Conservation (phyloP, 2,888 invertebrate species). For the Cephus runcator region DNA sequence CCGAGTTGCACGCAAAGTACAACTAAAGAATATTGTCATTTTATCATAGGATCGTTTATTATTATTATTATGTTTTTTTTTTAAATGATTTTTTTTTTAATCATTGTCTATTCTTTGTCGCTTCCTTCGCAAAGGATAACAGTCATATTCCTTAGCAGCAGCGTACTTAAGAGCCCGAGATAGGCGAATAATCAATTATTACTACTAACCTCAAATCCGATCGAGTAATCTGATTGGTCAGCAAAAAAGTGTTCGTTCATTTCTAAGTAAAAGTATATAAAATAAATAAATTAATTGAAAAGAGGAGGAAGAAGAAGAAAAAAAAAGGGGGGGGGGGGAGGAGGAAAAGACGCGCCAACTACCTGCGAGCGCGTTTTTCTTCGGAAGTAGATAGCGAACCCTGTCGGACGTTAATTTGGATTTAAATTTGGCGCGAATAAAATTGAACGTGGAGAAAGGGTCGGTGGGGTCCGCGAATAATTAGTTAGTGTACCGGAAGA, state of each 20-base stretch:
- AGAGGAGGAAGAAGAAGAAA: constrained; percentile 14
- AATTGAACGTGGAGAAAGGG: constrained; percentile 26
- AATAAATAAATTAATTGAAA: constrained; percentile 14
- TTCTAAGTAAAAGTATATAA: constrained; percentile 36
- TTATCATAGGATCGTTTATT: neutral
- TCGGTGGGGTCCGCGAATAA: neutral
- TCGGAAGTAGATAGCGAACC: neutral
- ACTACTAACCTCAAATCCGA: constrained; percentile 33
- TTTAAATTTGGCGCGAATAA: constrained; percentile 37
- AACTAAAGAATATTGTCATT: neutral
- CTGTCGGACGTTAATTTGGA: constrained; percentile 17
- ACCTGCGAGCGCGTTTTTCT: neutral
- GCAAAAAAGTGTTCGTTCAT: constrained; percentile 43
- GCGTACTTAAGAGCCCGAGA: neutral
- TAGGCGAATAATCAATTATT: constrained; percentile 6
- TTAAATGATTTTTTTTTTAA: neutral
- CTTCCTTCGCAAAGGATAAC: neutral
- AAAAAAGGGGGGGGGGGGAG: no score
- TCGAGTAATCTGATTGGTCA: constrained; percentile 30
- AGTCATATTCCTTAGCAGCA: neutral
- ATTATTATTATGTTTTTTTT: neutral
- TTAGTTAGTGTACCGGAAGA: neutral
- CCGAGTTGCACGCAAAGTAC: neutral
- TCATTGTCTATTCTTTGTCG: neutral
- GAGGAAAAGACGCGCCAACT: constrained; percentile 7